Percentiles rank a stretch among this genome's conserved stretches.
phyloP scores from a whole-genome alignment of 2,888 invertebrate genomes.

The Zele albiditarsus region DNA sequence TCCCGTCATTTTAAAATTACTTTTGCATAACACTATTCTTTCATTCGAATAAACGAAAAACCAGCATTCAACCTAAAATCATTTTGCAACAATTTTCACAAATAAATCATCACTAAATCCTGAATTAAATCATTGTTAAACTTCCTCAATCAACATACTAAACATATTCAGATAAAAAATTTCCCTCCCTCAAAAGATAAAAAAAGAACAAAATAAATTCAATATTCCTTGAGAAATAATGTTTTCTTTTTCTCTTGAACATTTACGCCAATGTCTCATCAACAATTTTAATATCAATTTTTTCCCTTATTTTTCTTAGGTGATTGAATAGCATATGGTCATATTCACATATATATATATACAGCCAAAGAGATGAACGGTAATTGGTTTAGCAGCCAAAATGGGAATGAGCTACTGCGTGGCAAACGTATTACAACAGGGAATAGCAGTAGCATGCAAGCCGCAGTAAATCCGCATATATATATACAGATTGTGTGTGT shows the following conservation, averaged over 20 bases:
- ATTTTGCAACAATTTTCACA: no score
- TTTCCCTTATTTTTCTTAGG: background rate
- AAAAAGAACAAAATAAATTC: no score
- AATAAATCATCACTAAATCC: no score
- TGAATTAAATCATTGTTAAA: no score
- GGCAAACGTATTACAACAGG: background rate
- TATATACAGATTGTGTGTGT: background rate
- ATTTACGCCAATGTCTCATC: background rate
- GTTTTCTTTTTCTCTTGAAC: background rate
- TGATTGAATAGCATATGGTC: background rate
- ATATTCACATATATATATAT: background rate
- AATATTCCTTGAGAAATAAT: background rate
- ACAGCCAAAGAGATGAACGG: constrained; percentile 45
- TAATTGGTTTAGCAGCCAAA: constrained; percentile 49
- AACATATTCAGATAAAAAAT: no score
- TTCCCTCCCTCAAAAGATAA: no score
- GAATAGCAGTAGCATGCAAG: background rate
- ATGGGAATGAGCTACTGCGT: constrained; percentile 48
- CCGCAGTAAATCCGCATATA: no score
- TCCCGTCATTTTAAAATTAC: no score
- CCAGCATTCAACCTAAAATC: no score
- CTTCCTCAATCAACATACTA: no score
- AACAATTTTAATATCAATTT: background rate
- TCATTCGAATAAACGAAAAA: no score
- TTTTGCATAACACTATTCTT: no score